These are phyloP conservation scores for Merluccius polli DNA, from an alignment of 2,797 vertebrate species.

Conservation along the genomic window DNA sequence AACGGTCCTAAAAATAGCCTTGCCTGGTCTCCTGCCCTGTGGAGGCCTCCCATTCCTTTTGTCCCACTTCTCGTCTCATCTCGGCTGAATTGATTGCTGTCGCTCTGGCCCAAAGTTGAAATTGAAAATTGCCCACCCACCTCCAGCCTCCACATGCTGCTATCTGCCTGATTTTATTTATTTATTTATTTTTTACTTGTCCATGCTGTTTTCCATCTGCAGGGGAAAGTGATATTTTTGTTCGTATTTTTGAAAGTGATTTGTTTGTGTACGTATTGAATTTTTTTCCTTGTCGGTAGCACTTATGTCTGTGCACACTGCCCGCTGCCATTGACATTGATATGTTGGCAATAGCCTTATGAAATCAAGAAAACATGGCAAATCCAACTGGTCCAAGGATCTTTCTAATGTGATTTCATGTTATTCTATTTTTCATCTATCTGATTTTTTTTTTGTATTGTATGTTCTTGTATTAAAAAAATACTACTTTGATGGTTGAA, in stretches of 20 bases:
- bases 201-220: background rate
- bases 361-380: background rate
- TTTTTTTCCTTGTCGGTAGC: constrained; percentile 5
- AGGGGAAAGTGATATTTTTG: background rate
- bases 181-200: background rate
- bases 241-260: no score
- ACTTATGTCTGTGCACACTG: constrained; percentile 20
- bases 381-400: background rate
- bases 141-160: constrained; percentile 31
- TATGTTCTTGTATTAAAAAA: background rate
- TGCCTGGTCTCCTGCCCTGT: constrained; percentile 19
- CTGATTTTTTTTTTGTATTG: background rate
- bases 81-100: constrained; percentile 67
- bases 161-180: constrained; percentile 18
- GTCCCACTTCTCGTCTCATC: constrained; percentile 69
- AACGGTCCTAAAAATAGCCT: constrained; percentile 71
- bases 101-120: constrained; percentile 62
- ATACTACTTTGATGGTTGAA: background rate
- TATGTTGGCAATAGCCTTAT: constrained; percentile 20
- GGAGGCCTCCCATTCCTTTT: constrained; percentile 67
- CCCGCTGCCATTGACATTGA: constrained; percentile 49
- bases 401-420: background rate
- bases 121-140: constrained; percentile 51
- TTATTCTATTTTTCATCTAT: background rate
- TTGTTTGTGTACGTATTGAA: background rate